Evolutionary conservation across 1,140 invertebrate genomes (phyloP).

Genomic region (Anadara kagoshimensis): DNA sequence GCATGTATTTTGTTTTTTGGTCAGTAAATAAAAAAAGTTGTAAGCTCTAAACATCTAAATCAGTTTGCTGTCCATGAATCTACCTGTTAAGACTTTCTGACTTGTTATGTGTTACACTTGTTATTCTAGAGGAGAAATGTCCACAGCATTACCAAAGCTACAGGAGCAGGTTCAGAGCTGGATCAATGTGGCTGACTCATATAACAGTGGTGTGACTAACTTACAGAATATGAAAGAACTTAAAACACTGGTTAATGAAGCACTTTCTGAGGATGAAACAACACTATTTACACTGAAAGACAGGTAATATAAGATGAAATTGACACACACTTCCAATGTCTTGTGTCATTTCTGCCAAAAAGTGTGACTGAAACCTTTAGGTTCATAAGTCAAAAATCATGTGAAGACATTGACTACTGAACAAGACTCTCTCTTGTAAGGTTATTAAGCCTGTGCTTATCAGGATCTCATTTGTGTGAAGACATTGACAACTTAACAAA

Average conservation of each 20-base stretch:
- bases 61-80: not conserved
- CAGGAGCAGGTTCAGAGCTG: slow-evolving; percentile 61
- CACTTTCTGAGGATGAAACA: slow-evolving; percentile 68
- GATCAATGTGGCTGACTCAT: slow-evolving; percentile 56
- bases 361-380: no score
- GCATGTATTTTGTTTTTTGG: no score
- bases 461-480: no score
- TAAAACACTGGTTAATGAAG: slow-evolving; percentile 71
- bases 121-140: slow-evolving; percentile 51
- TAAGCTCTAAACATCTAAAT: not conserved
- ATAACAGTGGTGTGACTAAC: slow-evolving; percentile 52
- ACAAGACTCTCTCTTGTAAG: no score
- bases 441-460: no score
- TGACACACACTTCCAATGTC: no score
- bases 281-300: slow-evolving; percentile 69
- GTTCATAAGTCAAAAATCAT: not conserved
- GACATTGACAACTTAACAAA: not conserved
- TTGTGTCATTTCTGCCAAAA: no score
- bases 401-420: not conserved
- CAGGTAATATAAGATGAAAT: slow-evolving; percentile 51
- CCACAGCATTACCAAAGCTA: slow-evolving; percentile 66
- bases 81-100: not conserved
- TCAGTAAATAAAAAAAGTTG: not conserved
- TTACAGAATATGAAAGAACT: slow-evolving; percentile 69
- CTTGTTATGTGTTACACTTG: not conserved